phyloP scores from a whole-genome alignment of 2,797 vertebrate genomes.

The Dipus sagitta region DNA sequence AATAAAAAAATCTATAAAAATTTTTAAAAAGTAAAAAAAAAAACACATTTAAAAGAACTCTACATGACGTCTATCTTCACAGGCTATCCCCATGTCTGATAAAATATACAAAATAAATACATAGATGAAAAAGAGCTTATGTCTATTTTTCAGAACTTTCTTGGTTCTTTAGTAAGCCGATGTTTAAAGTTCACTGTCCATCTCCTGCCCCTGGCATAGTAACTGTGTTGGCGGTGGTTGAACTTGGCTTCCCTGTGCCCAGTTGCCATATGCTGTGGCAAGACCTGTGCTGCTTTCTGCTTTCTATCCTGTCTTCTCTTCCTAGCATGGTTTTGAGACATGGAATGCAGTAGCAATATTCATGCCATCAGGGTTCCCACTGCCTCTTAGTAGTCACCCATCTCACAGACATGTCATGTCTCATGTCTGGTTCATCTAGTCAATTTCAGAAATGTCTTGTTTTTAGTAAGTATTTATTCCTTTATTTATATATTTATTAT shows the following conservation, averaged over 20 bases:
- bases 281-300: not conserved
- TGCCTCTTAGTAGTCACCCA: too few species aligned
- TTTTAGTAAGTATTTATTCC: too few species aligned
- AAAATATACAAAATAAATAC: not conserved
- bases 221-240: not conserved
- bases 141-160: not conserved
- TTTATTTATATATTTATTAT: too few species aligned
- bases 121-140: not conserved
- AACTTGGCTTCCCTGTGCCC: not conserved
- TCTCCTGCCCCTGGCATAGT: not conserved
- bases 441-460: too few species aligned
- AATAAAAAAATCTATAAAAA: too few species aligned
- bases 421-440: too few species aligned
- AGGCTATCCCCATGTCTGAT: not conserved
- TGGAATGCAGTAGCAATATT: not conserved
- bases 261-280: not conserved
- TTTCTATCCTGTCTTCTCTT: not conserved
- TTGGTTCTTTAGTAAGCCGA: not conserved
- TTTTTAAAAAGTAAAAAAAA: too few species aligned
- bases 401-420: too few species aligned
- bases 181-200: too few species aligned
- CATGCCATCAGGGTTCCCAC: too few species aligned
- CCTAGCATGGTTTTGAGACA: not conserved
- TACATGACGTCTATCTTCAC: not conserved
- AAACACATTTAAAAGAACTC: not conserved